Base-by-base conservation (phyloP, 2,888 invertebrate species). In the Perizoma affinitatum region DNA sequence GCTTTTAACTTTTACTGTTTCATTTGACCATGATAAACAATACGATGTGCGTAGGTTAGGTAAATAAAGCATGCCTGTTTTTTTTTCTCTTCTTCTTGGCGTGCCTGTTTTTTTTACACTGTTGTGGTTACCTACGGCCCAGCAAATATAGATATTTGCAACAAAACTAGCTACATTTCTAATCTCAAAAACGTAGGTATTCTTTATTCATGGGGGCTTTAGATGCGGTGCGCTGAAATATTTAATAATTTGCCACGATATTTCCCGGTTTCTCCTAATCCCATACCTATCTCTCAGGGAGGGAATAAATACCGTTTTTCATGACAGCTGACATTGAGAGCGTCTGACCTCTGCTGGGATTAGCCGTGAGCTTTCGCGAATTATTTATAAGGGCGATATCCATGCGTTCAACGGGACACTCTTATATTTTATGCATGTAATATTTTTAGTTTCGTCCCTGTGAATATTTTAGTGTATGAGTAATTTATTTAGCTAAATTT, bases 281-380 rank as follows among this genome's bases (percentile, higher is more conserved):
- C 54, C 57, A 59, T 50, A 61, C 60, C 61, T 63, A 56, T 58
- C 58, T 64, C 63, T 63, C 51, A 56, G 55, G 50, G 11, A 54
- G 41, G 50, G 57, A 64, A 63, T 66, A 66, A 68, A 65, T 63
- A 66, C 65, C 64, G 53, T 64, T 70, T 68, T 63, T 62, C 61
- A 63, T 56, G 65, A 71, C 65, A 65, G 55, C 63, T 66, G 65
- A 63, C 68, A 64, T 56, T 63, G 56, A 50, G 54, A 64, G 57
- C 42, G 41, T 64, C 60, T 61, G 52, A 66, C 58, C 62, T 63
- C 63, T 60, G 45, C 58, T 58, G 58, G 64, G 62, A 67, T 65
- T 62, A 67, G 51, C 60, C 43, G 63, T 45, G 63, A 66, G 61
- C 54, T 66, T 55, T 54, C 61, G 44, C 49, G 53, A 59, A 63